Conservation (phyloP, 1,140 invertebrate species). For the Drosophila sechellia region DNA sequence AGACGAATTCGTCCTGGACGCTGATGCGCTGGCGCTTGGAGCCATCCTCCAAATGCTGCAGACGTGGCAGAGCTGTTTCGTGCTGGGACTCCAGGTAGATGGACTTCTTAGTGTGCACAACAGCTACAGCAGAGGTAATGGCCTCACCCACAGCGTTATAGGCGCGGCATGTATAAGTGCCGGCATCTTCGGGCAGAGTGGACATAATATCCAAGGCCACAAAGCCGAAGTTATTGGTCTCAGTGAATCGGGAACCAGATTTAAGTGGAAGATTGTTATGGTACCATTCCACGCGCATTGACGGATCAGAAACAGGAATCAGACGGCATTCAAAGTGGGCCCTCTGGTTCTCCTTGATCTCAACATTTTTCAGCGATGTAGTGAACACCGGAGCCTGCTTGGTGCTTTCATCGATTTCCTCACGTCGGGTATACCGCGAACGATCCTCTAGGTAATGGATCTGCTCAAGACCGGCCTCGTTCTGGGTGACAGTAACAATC, state of each 20-base stretch:
- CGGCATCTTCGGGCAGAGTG: slow-evolving; percentile 95
- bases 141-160: slow-evolving; percentile 94
- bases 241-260: slow-evolving; percentile 94
- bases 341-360: slow-evolving; percentile 97
- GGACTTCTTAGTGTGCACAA: slow-evolving; percentile 93
- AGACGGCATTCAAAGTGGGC: slow-evolving; percentile 98
- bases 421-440: slow-evolving; percentile 90
- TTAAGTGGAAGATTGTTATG: slow-evolving; percentile 95
- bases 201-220: slow-evolving; percentile 96
- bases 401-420: slow-evolving; percentile 92
- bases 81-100: slow-evolving; percentile 94
- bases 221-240: slow-evolving; percentile 97
- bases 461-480: slow-evolving; percentile 93
- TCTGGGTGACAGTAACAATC: slow-evolving; percentile 93
- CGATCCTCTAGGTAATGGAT: slow-evolving; percentile 94
- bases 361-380: slow-evolving; percentile 94
- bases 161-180: slow-evolving; percentile 95
- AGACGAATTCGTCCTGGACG: slow-evolving; percentile 90
- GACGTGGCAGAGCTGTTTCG: slow-evolving; percentile 90
- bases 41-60: slow-evolving; percentile 94
- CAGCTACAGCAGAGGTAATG: slow-evolving; percentile 91
- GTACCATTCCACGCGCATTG: slow-evolving; percentile 99
- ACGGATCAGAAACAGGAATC: slow-evolving; percentile 97
- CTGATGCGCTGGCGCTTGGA: slow-evolving; percentile 89
- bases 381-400: slow-evolving; percentile 96